Evolutionary conservation across 2,113 vertebrate species (phyloP).

Genomic region (Oreocharis arfaki): DNA sequence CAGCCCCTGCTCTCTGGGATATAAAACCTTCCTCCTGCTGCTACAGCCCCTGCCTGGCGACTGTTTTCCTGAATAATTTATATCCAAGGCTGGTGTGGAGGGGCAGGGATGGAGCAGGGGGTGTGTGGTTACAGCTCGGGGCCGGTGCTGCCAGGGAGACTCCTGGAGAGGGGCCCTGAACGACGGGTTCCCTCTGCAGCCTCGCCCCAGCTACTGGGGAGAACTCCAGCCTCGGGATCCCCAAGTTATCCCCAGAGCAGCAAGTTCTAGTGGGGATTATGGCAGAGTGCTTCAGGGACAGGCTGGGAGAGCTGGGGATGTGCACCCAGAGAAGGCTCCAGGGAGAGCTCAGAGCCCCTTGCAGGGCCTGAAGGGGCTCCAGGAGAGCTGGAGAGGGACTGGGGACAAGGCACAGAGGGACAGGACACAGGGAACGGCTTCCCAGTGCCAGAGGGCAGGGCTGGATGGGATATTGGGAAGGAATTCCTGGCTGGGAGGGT

Average conservation of each 20-base stretch:
- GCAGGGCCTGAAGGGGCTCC: background rate
- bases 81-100: rapidly evolving
- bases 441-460: background rate
- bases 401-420: background rate
- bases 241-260: background rate
- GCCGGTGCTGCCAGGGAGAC: background rate
- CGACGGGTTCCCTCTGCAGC: background rate
- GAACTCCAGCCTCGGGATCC: background rate
- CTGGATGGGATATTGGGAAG: background rate
- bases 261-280: rapidly evolving
- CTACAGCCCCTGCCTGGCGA: background rate
- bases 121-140: background rate
- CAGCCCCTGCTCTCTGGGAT: background rate
- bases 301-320: background rate
- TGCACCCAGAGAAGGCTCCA: background rate
- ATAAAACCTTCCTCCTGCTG: background rate
- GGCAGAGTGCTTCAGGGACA: background rate
- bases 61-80: background rate
- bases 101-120: background rate
- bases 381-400: background rate
- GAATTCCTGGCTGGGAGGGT: background rate
- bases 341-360: background rate
- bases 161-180: background rate
- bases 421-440: background rate
- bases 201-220: background rate